Conservation (phyloP, 1,140 invertebrate genomes). For the Drosophila varians region DNA sequence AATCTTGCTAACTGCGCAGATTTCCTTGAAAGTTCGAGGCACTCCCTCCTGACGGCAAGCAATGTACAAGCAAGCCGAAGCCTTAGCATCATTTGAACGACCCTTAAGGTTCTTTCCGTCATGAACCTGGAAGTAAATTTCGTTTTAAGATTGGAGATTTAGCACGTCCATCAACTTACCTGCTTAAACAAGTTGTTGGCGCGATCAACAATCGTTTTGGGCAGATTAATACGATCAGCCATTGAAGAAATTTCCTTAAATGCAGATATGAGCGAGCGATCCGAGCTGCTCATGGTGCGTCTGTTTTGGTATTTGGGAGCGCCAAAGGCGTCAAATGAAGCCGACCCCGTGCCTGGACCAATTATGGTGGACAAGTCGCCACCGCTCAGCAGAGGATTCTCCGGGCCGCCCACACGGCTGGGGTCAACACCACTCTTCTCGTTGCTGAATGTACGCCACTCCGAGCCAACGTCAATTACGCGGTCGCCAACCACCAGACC, state of each 20-base stretch:
- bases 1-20: conserved; percentile 98
- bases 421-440: conserved; percentile 98
- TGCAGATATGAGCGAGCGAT: conserved; percentile 96
- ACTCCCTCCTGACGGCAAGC: conserved; percentile 99
- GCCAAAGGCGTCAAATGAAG: conserved; percentile 92
- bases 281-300: conserved; percentile 95
- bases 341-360: conserved; percentile 94
- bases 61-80: conserved; percentile 99
- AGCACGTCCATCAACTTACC: conserved; percentile 72
- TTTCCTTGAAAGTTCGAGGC: conserved; percentile 99
- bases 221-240: conserved; percentile 98
- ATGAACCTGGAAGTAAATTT: conserved; percentile 87
- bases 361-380: conserved; percentile 99
- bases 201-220: conserved; percentile 96
- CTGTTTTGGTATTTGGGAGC: conserved; percentile 96
- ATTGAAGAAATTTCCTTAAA: conserved; percentile 98
- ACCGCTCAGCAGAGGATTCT: conserved; percentile 97
- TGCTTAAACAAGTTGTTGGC: conserved; percentile 99
- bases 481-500: conserved; percentile 99
- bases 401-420: conserved; percentile 98
- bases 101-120: conserved; percentile 98
- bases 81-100: conserved; percentile 98
- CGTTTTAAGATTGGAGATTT: not conserved
- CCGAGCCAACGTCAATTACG: conserved; percentile 99
- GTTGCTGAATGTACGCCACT: conserved; percentile 99